phyloP scores from a whole-genome alignment of 2,888 invertebrate species.

The Drosophila prostipennis region DNA sequence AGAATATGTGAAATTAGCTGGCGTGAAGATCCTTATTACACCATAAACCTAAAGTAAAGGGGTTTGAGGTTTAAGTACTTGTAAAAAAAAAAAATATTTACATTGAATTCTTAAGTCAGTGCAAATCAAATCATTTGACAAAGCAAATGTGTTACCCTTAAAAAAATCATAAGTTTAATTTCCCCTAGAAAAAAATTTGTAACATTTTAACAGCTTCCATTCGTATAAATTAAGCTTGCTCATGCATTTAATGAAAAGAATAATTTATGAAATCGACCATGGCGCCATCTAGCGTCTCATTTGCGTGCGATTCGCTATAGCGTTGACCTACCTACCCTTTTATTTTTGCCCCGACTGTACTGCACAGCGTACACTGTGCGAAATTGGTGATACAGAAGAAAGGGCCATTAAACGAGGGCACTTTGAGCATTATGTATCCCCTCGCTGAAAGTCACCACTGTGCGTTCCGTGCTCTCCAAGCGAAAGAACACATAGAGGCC shows the following conservation, averaged over 20 bases:
- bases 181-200: too few species aligned
- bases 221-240: not conserved
- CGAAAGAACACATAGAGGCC: constrained; percentile 52
- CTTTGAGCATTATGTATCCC: constrained; percentile 19
- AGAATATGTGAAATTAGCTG: too few species aligned
- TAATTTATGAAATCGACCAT: not conserved
- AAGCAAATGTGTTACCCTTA: too few species aligned
- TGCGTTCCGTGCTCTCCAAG: constrained; percentile 47
- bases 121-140: too few species aligned
- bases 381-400: constrained; percentile 16
- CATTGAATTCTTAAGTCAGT: too few species aligned
- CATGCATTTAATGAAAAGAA: too few species aligned
- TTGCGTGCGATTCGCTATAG: not conserved
- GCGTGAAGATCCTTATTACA: not conserved
- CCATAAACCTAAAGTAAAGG: not conserved
- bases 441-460: constrained; percentile 74
- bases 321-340: constrained; percentile 23
- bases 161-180: too few species aligned
- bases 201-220: too few species aligned
- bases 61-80: too few species aligned
- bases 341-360: constrained; percentile 42
- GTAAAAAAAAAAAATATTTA: too few species aligned
- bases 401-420: constrained; percentile 18
- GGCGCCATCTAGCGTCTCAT: constrained; percentile 21
- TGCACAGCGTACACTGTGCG: constrained; percentile 27